Conservation (phyloP, 2,113 vertebrate species). For the Microcebus murinus region DNA sequence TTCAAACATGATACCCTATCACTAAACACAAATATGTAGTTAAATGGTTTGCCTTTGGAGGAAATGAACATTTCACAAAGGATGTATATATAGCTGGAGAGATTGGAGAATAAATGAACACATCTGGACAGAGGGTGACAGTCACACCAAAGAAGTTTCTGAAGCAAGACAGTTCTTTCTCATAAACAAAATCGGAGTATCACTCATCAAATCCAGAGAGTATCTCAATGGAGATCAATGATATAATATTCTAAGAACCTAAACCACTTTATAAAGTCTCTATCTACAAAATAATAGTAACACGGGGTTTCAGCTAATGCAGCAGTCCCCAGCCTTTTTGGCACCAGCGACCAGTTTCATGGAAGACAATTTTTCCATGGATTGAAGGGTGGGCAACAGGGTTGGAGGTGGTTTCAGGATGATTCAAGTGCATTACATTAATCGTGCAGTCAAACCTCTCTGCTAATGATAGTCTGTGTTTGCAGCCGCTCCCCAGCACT, state of each 20-base stretch:
- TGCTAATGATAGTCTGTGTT: too few species aligned
- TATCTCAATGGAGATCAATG: background rate
- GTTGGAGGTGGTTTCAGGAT: too few species aligned
- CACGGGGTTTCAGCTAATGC: background rate
- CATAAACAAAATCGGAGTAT: background rate
- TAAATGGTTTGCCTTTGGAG: background rate
- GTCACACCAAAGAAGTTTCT: background rate
- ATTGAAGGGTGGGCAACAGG: too few species aligned
- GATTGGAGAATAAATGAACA: background rate
- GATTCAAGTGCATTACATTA: too few species aligned
- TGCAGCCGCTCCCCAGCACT: too few species aligned
- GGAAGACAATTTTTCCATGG: too few species aligned
- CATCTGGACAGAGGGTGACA: background rate
- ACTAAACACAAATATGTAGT: background rate
- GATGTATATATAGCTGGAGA: background rate
- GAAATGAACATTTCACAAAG: conserved; percentile 12
- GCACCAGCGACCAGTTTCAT: too few species aligned
- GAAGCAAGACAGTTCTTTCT: background rate
- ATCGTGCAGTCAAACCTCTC: too few species aligned
- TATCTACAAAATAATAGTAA: background rate
- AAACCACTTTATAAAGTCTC: conserved; percentile 14
- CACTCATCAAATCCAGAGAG: background rate
- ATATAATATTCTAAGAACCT: background rate
- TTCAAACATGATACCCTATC: conserved; percentile 37
- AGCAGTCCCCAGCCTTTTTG: too few species aligned